Conservation (phyloP, 2,888 invertebrate genomes). For the Pecten maximus region DNA sequence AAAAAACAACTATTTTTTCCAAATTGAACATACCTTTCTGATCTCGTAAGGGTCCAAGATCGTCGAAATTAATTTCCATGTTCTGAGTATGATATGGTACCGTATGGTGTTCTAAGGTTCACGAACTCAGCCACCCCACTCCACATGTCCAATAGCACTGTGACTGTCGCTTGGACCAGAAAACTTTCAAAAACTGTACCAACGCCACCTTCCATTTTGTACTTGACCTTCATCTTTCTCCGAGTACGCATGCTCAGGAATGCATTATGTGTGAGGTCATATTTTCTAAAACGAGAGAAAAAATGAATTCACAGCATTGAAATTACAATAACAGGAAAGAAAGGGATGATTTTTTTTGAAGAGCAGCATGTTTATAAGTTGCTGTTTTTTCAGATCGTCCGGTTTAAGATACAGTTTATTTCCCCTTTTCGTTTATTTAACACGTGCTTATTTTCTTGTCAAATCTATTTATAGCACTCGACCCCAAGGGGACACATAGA, state of each 20-base stretch:
- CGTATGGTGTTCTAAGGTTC: background rate
- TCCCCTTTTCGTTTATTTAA: too few species aligned
- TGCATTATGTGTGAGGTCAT: background rate
- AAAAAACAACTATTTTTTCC: too few species aligned
- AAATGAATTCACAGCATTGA: background rate
- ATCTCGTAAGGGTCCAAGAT: background rate
- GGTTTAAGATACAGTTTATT: too few species aligned
- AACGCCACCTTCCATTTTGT: background rate
- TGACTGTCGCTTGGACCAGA: background rate
- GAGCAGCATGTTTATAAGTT: too few species aligned
- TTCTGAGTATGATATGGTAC: background rate
- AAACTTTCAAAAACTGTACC: background rate
- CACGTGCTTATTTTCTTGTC: background rate
- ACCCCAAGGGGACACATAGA: background rate
- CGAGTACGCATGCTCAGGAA: background rate
- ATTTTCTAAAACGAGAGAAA: background rate
- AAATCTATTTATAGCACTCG: background rate
- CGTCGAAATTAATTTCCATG: conserved; percentile 15
- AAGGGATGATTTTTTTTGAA: too few species aligned
- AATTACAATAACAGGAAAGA: too few species aligned
- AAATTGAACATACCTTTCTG: background rate
- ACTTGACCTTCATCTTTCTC: background rate
- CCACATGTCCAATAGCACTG: background rate
- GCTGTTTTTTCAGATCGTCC: too few species aligned
- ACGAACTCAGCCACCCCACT: background rate